Evolutionary conservation across 2,113 vertebrate species (phyloP), one percentile per base, ranked within the genome.

Genomic region (Stegostoma tigrinum): DNA sequence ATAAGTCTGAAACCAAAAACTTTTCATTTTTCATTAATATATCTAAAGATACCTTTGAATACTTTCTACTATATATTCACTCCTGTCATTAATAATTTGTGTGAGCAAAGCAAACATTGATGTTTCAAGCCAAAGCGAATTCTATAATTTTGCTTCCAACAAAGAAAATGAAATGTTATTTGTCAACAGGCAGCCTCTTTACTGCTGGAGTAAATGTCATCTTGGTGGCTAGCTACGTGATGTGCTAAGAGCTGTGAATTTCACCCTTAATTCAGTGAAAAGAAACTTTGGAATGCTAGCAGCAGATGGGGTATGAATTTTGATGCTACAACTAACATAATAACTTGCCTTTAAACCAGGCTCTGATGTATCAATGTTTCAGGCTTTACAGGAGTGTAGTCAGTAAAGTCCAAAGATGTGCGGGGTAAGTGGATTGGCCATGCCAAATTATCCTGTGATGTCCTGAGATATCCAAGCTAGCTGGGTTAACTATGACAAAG

Each of bases 21-120:
- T 61, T 90, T 90, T 52, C 30, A 64, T 90, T 83, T 90, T 55
- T 30, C 61, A 12, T 30, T 27, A 64, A 61, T 30, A 19, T 90
- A 4, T 90, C 8, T 52, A 61, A 90, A 64, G 55, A 52, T 61
- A n/a, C 5, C 4, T 90, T 55, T 61, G 52, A 90, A 90, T n/a
- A 17, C 52, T 55, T 42, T 19, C 17, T 30, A 90, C 52, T 64
- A 17, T 30, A n/a, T 17, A 14, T 90, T 61, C 87, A 17, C 48
- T 64, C 48, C 27, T 61, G 12, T n/a, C 87, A 90, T 90, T 90
- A 64, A 90, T 90, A 34, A 90, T 90, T 90, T 30, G 52, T 90
- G 52, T 30, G 55, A 55, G 2, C 15, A 27, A 61, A 64, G 48
- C 27, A 90, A 61, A 30, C 87, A 64, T 34, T 55, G 52, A 55